Percentiles rank a stretch among this genome's conserved stretches.
Evolutionary conservation across 2,888 invertebrate genomes (phyloP).

Genomic region (Melieria picta): DNA sequence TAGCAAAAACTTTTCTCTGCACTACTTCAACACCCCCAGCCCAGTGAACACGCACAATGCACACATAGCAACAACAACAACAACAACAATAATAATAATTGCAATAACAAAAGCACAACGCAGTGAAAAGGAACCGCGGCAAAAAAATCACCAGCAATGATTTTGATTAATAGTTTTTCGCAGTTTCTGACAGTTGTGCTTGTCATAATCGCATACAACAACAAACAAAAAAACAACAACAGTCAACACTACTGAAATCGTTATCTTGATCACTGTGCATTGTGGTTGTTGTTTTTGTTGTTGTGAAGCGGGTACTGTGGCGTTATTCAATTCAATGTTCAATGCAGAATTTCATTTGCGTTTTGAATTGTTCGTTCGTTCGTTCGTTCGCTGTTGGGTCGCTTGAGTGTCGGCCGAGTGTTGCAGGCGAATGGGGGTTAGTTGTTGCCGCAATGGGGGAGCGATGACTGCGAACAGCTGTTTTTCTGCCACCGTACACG

Average conservation of each 20-base stretch:
- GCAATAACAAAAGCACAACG: not conserved
- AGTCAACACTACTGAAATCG: not conserved
- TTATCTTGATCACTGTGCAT: not conserved
- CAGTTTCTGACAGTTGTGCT: constrained; percentile 46
- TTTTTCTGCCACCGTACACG: not conserved
- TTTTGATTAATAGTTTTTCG: constrained; percentile 49
- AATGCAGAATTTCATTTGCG: not conserved
- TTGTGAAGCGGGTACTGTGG: constrained; percentile 1
- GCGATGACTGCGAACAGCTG: not conserved
- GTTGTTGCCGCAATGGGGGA: not conserved
- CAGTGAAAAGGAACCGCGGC: not conserved
- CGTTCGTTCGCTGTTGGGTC: not conserved
- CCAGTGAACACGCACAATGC: too few relatives aligned
- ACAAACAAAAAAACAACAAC: constrained; percentile 7
- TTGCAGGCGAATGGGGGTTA: not conserved
- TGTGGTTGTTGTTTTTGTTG: not conserved
- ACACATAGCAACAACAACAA: not conserved
- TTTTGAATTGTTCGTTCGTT: not conserved
- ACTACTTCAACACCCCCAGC: too few relatives aligned
- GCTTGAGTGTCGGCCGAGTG: not conserved
- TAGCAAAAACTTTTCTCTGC: too few relatives aligned
- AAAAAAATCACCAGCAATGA: constrained; percentile 24
- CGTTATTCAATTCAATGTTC: not conserved
- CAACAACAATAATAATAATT: not conserved
- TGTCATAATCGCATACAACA: constrained; percentile 39